Conservation (phyloP, 1,140 invertebrate species). For the Drosophila prosaltans region DNA sequence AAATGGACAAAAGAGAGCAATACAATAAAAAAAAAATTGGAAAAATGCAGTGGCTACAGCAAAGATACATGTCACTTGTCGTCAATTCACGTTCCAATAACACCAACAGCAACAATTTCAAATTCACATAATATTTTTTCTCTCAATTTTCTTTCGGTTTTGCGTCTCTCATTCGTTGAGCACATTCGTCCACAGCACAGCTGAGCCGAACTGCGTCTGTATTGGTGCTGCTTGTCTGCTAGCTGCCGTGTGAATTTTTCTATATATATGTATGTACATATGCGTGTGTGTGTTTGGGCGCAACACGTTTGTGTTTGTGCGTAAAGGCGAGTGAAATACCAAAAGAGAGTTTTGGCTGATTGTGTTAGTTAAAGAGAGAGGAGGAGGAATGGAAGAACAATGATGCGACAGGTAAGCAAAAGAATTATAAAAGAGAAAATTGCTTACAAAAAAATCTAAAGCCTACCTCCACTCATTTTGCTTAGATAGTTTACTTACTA, state of each 20-base stretch:
- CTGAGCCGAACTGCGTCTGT: constrained; percentile 52
- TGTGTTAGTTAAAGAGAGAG: background rate
- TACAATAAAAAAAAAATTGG: constrained; percentile 28
- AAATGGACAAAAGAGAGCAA: background rate
- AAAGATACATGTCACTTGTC: constrained; percentile 12
- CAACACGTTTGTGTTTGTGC: constrained; percentile 74
- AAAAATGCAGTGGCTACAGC: constrained; percentile 36
- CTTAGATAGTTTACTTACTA: background rate
- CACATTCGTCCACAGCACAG: constrained; percentile 59
- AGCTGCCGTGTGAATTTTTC: background rate
- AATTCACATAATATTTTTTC: constrained; percentile 46
- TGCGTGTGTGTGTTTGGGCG: constrained; percentile 30
- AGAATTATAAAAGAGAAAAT: background rate
- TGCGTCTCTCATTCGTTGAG: constrained; percentile 52
- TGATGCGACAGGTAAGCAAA: constrained; percentile 56
- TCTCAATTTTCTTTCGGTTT: constrained; percentile 49
- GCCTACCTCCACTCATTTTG: too few species aligned
- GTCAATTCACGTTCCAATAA: constrained; percentile 63
- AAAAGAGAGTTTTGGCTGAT: background rate
- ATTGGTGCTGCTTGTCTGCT: constrained; percentile 21
- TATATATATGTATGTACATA: background rate
- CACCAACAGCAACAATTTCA: constrained; percentile 38
- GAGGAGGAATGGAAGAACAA: constrained; percentile 11
- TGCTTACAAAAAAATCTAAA: too few species aligned
- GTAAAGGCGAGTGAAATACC: constrained; percentile 44